Conservation (phyloP, 1,140 invertebrate genomes). For the Nasonia giraulti region DNA sequence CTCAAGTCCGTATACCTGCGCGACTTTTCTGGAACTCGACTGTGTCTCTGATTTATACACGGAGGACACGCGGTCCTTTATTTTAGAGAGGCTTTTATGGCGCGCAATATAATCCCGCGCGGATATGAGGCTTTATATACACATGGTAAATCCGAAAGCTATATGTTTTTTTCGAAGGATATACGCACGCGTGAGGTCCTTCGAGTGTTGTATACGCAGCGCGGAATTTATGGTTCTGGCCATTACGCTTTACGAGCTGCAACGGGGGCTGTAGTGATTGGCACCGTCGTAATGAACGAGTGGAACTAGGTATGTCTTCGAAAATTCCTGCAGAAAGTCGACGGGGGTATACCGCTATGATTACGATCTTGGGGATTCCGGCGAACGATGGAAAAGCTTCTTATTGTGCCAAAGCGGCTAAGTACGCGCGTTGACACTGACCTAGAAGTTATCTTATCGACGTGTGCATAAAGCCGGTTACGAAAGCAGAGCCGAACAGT, state of each 20-base stretch:
- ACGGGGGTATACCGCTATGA: background rate
- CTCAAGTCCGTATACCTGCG: background rate
- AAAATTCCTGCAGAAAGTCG: background rate
- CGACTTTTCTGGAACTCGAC: background rate
- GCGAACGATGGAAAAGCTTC: background rate
- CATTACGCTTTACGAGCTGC: background rate
- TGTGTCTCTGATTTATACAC: background rate
- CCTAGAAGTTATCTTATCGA: background rate
- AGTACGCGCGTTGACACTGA: background rate
- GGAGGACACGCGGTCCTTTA: background rate
- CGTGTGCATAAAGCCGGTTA: background rate
- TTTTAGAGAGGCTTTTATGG: background rate
- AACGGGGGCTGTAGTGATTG: background rate
- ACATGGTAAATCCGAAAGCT: too few species aligned
- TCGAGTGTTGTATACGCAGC: background rate
- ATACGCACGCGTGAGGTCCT: background rate
- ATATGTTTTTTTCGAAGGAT: background rate
- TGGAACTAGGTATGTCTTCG: background rate
- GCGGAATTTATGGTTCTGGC: background rate
- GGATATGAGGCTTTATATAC: too few species aligned
- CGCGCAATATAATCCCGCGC: slow-evolving; percentile 1
- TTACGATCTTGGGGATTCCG: background rate
- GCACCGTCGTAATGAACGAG: background rate
- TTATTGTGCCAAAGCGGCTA: too few species aligned
- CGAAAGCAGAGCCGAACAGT: background rate